phyloP scores from a whole-genome alignment of 2,797 vertebrate genomes.

The Trichosurus vulpecula region DNA sequence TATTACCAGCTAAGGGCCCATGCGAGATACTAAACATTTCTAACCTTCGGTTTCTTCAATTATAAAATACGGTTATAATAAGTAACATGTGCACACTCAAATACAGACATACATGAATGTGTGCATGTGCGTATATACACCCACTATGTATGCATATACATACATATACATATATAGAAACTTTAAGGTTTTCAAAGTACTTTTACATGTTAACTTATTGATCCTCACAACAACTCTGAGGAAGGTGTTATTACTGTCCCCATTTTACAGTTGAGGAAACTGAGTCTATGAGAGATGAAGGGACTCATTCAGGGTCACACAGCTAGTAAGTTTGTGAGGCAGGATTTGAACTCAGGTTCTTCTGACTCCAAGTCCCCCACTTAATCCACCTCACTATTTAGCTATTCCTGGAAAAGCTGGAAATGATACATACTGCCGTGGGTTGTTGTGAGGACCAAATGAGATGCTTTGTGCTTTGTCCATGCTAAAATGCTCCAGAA shows the following conservation, averaged over 20 bases:
- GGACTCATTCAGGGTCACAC: not conserved
- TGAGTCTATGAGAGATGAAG: not conserved
- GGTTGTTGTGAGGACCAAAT: too few relatives aligned
- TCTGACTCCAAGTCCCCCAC: too few relatives aligned
- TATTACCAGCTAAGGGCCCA: not conserved
- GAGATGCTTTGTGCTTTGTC: too few relatives aligned
- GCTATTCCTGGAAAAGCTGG: too few relatives aligned
- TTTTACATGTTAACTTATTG: not conserved
- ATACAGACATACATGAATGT: not conserved
- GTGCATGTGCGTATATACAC: too few relatives aligned
- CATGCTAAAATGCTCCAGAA: too few relatives aligned
- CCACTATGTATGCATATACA: too few relatives aligned
- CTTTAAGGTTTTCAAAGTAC: not conserved
- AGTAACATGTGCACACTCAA: not conserved
- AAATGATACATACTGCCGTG: too few relatives aligned
- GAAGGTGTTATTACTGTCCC: not conserved
- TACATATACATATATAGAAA: not conserved
- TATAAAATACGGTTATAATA: not conserved
- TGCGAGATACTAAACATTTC: not conserved
- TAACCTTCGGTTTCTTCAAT: not conserved
- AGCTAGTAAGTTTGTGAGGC: too few relatives aligned
- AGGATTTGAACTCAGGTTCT: too few relatives aligned
- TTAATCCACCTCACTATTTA: too few relatives aligned
- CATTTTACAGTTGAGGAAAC: not conserved
- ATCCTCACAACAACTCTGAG: not conserved